A percentile compares a stretch with the other conserved stretches of the same genome.
phyloP scores from a whole-genome alignment of 2,888 invertebrate genomes.

The Leucophenga montana region DNA sequence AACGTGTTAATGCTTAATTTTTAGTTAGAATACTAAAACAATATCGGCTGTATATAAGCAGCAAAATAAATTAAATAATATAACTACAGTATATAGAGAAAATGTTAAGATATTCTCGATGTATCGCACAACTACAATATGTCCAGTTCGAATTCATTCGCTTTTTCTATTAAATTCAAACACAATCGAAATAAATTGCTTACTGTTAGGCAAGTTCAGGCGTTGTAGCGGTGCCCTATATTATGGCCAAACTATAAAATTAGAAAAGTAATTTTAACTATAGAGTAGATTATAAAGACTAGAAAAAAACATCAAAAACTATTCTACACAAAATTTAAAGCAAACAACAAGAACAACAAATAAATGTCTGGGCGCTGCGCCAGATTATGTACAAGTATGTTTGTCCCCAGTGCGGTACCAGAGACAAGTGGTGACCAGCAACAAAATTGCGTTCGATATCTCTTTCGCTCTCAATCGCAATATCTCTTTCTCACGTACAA shows the following conservation, averaged over 20 bases:
- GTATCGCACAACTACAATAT: slow-evolving; percentile 23
- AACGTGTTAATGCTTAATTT: too few species aligned
- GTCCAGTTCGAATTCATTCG: too few species aligned
- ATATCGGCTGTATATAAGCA: too few species aligned
- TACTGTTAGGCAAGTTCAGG: slow-evolving; percentile 28
- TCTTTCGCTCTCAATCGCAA: too few species aligned
- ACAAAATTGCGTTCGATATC: too few species aligned
- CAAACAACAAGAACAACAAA: slow-evolving; percentile 50
- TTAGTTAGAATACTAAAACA: too few species aligned
- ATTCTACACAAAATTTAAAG: slow-evolving; percentile 37
- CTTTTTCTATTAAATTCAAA: background rate
- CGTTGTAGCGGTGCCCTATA: slow-evolving; percentile 29
- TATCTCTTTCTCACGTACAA: too few species aligned
- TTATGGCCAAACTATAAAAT: slow-evolving; percentile 25
- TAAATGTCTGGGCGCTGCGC: slow-evolving; percentile 65
- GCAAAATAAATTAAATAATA: background rate
- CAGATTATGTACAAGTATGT: slow-evolving; percentile 51
- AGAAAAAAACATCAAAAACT: slow-evolving; percentile 47
- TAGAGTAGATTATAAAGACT: background rate
- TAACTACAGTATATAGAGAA: background rate
- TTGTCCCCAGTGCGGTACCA: slow-evolving; percentile 37
- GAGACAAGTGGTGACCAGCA: too few species aligned
- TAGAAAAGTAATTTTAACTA: slow-evolving; percentile 25
- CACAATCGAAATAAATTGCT: background rate
- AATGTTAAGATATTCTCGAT: background rate